Percentiles rank a stretch among this genome's conserved stretches.
These are phyloP conservation scores for Stegodyphus dumicola DNA, from an alignment of 1,140 invertebrate genomes.

Conservation along the genomic window DNA sequence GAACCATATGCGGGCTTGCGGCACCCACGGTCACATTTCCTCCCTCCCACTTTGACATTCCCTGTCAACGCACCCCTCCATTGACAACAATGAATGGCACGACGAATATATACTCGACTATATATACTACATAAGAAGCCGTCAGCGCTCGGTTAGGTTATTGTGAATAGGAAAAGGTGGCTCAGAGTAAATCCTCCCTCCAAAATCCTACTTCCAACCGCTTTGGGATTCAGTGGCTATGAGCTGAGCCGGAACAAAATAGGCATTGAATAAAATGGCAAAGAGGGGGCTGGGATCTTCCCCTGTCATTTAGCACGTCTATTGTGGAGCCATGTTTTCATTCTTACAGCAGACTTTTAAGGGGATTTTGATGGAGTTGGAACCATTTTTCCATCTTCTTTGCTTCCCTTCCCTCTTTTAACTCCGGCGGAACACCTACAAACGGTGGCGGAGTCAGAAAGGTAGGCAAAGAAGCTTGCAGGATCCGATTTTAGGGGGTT, in stretches of 20 bases:
- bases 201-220: background rate
- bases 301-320: slow-evolving; percentile 24
- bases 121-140: slow-evolving; percentile 10
- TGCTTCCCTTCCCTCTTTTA: background rate
- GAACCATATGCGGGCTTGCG: background rate
- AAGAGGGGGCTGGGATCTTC: background rate
- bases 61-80: background rate
- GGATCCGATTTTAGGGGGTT: background rate
- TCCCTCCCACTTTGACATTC: background rate
- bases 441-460: slow-evolving; percentile 7
- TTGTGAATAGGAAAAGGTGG: background rate
- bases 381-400: background rate
- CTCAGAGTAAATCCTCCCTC: background rate
- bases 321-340: slow-evolving; percentile 20
- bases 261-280: background rate
- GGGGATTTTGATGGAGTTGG: slow-evolving; percentile 21
- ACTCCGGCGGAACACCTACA: background rate
- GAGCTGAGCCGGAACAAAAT: slow-evolving; percentile 20
- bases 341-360: slow-evolving; percentile 12
- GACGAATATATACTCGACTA: background rate
- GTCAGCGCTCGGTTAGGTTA: background rate
- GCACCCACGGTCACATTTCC: background rate
- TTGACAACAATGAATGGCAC: background rate
- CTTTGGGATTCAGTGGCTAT: background rate
- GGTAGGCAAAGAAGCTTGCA: background rate